Percentiles rank a stretch among this genome's conserved stretches.
These are phyloP conservation scores for Alosa alosa DNA, from an alignment of 2,113 vertebrate genomes.

Conservation along the genomic window DNA sequence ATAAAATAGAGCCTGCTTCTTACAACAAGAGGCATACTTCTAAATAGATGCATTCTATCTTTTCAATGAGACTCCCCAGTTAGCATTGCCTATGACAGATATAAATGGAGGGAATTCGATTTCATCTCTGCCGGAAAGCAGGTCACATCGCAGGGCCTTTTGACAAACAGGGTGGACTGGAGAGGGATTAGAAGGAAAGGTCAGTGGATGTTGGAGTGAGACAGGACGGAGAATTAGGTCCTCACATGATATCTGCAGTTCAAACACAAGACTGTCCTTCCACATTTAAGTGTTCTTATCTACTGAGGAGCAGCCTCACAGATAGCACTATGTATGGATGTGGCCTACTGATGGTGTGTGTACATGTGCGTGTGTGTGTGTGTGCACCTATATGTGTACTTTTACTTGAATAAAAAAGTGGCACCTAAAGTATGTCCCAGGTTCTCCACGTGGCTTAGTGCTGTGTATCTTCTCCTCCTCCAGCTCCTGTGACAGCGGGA, in stretches of 20 bases:
- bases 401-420: neutral
- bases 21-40: neutral
- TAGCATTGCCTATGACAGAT: constrained; percentile 6
- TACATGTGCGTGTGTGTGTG: neutral
- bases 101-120: constrained; percentile 52
- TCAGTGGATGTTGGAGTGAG: constrained; percentile 55
- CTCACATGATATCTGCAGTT: constrained; percentile 54
- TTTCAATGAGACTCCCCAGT: neutral
- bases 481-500: neutral
- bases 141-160: constrained; percentile 39
- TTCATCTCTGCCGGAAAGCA: constrained; percentile 49
- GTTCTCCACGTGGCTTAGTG: neutral
- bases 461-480: neutral
- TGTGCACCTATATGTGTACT: neutral
- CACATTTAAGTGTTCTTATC: constrained; percentile 47
- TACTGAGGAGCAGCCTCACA: constrained; percentile 32
- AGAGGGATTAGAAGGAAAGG: constrained; percentile 60
- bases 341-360: neutral
- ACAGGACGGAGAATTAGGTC: constrained; percentile 58
- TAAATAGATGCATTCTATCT: neutral
- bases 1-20: neutral
- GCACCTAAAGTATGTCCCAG: neutral
- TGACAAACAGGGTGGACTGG: constrained; percentile 56
- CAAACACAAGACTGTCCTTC: constrained; percentile 46
- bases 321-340: neutral